Evolutionary conservation across 2,888 invertebrate genomes (phyloP).

Genomic region (Drosophila gaucha): DNA sequence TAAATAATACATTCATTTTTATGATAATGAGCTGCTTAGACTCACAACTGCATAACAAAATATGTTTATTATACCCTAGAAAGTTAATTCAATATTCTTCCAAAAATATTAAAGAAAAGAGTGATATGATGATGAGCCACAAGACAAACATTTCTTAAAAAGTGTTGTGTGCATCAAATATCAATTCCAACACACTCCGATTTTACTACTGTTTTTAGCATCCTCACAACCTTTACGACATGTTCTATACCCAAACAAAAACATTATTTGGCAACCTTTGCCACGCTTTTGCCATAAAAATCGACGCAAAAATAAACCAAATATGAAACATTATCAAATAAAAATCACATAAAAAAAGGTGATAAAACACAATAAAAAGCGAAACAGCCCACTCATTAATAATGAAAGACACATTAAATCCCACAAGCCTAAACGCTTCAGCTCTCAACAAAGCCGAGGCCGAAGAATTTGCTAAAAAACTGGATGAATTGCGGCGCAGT

Average conservation of each 20-base stretch:
- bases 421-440: slow-evolving; percentile 55
- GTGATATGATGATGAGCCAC: too few relatives aligned
- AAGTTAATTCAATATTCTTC: too few relatives aligned
- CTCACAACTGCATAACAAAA: too few relatives aligned
- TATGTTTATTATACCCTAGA: too few relatives aligned
- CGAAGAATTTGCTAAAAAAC: slow-evolving; percentile 50
- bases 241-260: neutral
- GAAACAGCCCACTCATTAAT: slow-evolving; percentile 69
- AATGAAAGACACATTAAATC: slow-evolving; percentile 70
- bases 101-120: too few relatives aligned
- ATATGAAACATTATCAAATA: slow-evolving; percentile 30
- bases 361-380: slow-evolving; percentile 52
- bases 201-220: neutral
- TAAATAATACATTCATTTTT: too few relatives aligned
- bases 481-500: slow-evolving; percentile 53
- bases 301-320: slow-evolving; percentile 1
- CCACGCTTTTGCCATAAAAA: slow-evolving; percentile 58
- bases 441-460: slow-evolving; percentile 19
- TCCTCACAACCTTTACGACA: too few relatives aligned
- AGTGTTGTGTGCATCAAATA: too few relatives aligned
- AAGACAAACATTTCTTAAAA: too few relatives aligned
- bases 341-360: slow-evolving; percentile 42
- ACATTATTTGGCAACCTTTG: slow-evolving; percentile 3
- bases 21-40: too few relatives aligned
- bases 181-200: too few relatives aligned